Conservation (phyloP, 2,113 vertebrate genomes). For the Mormyrus iriodes region DNA sequence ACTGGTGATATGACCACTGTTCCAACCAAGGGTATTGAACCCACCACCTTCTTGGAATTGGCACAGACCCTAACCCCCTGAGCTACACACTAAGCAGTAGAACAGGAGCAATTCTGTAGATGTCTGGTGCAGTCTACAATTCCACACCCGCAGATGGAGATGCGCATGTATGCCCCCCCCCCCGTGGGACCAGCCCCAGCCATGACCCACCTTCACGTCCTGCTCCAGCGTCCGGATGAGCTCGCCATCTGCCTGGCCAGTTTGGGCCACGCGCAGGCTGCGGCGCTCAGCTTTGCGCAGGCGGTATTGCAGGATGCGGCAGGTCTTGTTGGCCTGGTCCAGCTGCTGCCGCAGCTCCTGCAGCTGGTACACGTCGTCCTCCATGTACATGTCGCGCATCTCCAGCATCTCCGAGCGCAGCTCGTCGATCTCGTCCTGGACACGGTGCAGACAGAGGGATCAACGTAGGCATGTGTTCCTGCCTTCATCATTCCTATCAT, state of each 20-base stretch:
- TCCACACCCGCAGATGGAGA: background rate
- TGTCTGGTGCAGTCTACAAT: background rate
- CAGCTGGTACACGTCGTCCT: conserved; percentile 94
- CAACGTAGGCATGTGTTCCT: background rate
- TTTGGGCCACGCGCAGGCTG: conserved; percentile 88
- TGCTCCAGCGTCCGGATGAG: conserved; percentile 90
- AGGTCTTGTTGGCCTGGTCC: conserved; percentile 94
- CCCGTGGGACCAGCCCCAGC: background rate
- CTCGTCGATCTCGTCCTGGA: conserved; percentile 95
- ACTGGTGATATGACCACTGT: background rate
- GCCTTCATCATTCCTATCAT: background rate
- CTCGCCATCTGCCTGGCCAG: conserved; percentile 88
- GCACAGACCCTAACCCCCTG: background rate
- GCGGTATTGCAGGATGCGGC: conserved; percentile 95
- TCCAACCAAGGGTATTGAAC: background rate
- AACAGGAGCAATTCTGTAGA: background rate
- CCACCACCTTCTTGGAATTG: background rate
- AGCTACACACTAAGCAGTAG: background rate
- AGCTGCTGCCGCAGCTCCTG: conserved; percentile 94
- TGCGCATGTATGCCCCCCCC: background rate
- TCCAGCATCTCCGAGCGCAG: conserved; percentile 95
- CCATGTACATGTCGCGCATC: conserved; percentile 97
- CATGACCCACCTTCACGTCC: conserved; percentile 81
- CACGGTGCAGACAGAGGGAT: conserved; percentile 3
- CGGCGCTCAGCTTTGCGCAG: conserved; percentile 91